Evolutionary conservation across 2,113 vertebrate species (phyloP), one percentile per base, ranked within the genome.

Genomic region (Pseudorhombus dupliciocellatus): DNA sequence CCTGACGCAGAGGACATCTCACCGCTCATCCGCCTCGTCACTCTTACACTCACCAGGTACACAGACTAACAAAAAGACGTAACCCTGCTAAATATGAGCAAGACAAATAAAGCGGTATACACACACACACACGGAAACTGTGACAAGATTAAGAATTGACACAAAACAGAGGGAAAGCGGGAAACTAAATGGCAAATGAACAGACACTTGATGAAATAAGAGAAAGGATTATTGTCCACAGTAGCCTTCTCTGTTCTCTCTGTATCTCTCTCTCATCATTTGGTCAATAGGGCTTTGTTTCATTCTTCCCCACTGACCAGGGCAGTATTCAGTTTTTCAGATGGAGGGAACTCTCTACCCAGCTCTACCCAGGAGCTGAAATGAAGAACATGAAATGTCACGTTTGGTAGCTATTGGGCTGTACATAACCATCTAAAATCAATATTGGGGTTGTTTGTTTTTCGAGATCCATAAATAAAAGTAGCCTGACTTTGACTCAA

Each of bases 251-350:
- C 63, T 79, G 55, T 69, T 75, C 74, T 77, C 48, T 7, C 51
- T 63, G n/a, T 54, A 14, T 54, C 48, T 66, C 31, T 42, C 40
- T 51, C 55, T 72, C 26, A 56, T 34, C 66, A 37, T 31, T 51
- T 65, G 50, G 54, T 83, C 71, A 89, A 83, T 70, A 22, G 48
- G n/a, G 57, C 73, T 84, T 84, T 84, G 75, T 85, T 60, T 79
- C 15, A 48, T 74, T 64, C 5, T 67, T 69, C 37, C 71, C 58
- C 56, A 68, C 56, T 44, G 52, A 31, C 51, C 50, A 62, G 14
- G 8, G 50, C 21, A 53, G 53, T 72, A 64, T 66, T 14, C 25
- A 26, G 44, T 55, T 73, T 68, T 76, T 46, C 52, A 44, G 70
- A 68, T 44, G 44, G 52, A 58, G 25, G 22, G 20, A n/a, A n/a